These are phyloP conservation scores for Pogonus chalceus DNA, from an alignment of 1,140 invertebrate species.

Conservation along the genomic window DNA sequence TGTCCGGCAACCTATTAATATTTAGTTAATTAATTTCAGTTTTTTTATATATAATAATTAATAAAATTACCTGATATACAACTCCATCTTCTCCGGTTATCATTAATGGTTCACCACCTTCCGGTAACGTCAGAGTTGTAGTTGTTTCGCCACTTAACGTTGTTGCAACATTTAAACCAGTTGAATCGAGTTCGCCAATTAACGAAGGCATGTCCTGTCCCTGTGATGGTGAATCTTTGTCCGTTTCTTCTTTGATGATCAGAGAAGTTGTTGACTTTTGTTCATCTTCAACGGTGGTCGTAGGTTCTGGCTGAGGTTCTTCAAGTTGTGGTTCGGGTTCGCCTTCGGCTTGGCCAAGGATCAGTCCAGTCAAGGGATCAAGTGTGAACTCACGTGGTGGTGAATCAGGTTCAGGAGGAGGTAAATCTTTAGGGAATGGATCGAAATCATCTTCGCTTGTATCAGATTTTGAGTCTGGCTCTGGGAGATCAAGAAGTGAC, in stretches of 20 bases:
- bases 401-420: slow-evolving; percentile 49
- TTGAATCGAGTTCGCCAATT: slow-evolving; percentile 30
- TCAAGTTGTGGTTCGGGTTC: slow-evolving; percentile 42
- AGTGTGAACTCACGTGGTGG: slow-evolving; percentile 56
- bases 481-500: neutral
- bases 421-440: slow-evolving; percentile 46
- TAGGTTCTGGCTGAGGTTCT: slow-evolving; percentile 19
- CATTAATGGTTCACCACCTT: slow-evolving; percentile 45
- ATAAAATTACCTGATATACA: slow-evolving; percentile 40
- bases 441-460: slow-evolving; percentile 47
- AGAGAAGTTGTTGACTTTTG: slow-evolving; percentile 10
- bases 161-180: slow-evolving; percentile 24
- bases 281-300: slow-evolving; percentile 11
- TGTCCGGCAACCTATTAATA: slow-evolving; percentile 48
- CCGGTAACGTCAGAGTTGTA: slow-evolving; percentile 29
- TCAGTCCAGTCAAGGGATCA: slow-evolving; percentile 55
- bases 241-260: slow-evolving; percentile 7
- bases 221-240: neutral
- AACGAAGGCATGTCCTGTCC: slow-evolving; percentile 1
- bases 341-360: slow-evolving; percentile 55
- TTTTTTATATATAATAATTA: neutral
- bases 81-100: slow-evolving; percentile 58
- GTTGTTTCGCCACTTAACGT: slow-evolving; percentile 22
- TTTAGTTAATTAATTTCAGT: slow-evolving; percentile 14
- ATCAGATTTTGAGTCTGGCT: slow-evolving; percentile 32